Base-by-base conservation (phyloP, 1,140 invertebrate genomes). In the Homalodisca vitripennis region DNA sequence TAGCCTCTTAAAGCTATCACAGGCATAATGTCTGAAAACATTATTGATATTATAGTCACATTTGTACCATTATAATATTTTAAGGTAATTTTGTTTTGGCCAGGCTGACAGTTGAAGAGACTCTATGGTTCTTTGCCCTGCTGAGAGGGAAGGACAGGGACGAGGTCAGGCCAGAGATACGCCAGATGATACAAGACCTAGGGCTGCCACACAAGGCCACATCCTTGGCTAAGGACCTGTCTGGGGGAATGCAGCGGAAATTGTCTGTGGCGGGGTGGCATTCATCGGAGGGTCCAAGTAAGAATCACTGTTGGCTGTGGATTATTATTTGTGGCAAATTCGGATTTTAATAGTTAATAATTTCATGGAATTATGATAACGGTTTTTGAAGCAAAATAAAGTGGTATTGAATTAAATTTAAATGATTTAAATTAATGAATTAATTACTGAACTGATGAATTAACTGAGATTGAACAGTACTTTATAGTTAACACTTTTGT, bases 241-340 rank as follows among this genome's bases (percentile, higher is more conserved):
- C 92, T 81, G 93, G 93, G 27, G 93, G 93, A 31, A 94, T 94
- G 92, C 90, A 93, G 79, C 79, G 93, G 2, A 90, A 93, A 72
- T 78, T 95, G 0, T 92, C 88, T 64, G 85, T 94, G 32, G 91
- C 88, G 2, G 89, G 2, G 89, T 92, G 69, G 92, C 93, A 0
- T 81, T 95, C 26, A 88, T 90, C 69, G 92, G 88, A 0, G 82
- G 82, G 22, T 86, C 87, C 3, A 78, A 80, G 73, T 74, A 32
- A 48, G 67, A n/a, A n/a, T 81, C 2, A 17, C n/a, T 51, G 41
- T n/a, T n/a, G n/a, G n/a, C 41, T 46, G 41, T n/a, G 10, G 10
- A 10, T 46, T 46, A 46, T 10, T n/a, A 46, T n/a, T 46, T 46
- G 10, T 12, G n/a, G 41, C 10, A 12, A 46, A 46, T 46, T 12